These are phyloP conservation scores for Xanthorhoe spadicearia DNA, from an alignment of 2,888 invertebrate genomes.

Conservation along the genomic window DNA sequence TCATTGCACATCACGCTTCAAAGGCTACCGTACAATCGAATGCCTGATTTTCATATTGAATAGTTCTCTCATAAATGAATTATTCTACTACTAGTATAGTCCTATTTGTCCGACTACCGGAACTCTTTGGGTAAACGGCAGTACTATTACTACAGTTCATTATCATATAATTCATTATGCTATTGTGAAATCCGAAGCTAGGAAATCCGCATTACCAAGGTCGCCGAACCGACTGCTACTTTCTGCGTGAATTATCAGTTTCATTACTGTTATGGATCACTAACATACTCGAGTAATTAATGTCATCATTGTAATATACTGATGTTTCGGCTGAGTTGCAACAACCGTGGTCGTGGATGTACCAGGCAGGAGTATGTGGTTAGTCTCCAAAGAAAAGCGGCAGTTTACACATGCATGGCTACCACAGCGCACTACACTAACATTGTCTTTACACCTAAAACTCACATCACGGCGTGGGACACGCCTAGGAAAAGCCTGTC, in stretches of 20 bases:
- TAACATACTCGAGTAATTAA: neutral
- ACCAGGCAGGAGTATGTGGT: no score
- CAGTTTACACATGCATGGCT: no score
- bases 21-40: constrained; percentile 45
- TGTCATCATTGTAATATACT: neutral
- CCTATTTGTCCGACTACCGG: constrained; percentile 29
- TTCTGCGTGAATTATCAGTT: neutral
- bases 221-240: neutral
- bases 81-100: constrained; percentile 18
- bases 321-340: no score
- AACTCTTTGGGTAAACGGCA: constrained; percentile 27
- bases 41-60: constrained; percentile 40
- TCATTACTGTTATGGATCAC: neutral
- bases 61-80: constrained; percentile 30
- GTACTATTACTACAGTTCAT: constrained; percentile 14
- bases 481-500: no score
- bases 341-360: no score
- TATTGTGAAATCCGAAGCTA: constrained; percentile 19
- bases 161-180: constrained; percentile 25
- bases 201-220: constrained; percentile 25
- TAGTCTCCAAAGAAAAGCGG: no score
- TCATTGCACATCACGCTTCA: constrained; percentile 38
- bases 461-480: no score
- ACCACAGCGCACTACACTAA: neutral
- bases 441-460: no score